Base-by-base conservation (phyloP, 2,113 vertebrate genomes). In the Alosa alosa region DNA sequence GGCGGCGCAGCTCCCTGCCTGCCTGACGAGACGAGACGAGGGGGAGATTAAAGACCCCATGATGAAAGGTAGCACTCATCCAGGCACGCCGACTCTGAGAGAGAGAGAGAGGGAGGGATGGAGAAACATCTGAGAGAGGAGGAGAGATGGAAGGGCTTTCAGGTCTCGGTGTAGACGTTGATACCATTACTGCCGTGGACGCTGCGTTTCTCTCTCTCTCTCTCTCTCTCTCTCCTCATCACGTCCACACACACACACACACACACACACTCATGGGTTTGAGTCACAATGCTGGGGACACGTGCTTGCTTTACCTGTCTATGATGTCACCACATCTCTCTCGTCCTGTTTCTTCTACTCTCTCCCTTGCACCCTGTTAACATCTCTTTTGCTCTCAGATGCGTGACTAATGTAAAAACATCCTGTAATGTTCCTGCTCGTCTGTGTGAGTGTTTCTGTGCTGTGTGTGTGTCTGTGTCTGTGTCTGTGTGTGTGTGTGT, bases 41-140 rank as follows among this genome's bases (percentile, higher is more conserved):
- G 84, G 84, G 81, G 82, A 88, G 86, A 91, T 90, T 84, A 90
- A 90, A 90, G 86, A 50, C 64, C 64, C 41, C 5, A 41, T 83
- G 88, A 88, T 90, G 88, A 90, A 89, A 90, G 90, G 72, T 82
- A 84, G 88, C 85, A 52, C 75, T 85, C 55, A 60, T 89, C 64
- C 72, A 39, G 25, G 31, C 72, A 78, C 72, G 13, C 31, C 31
- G 36, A 15, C 15, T 13, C 13, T 5, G 72, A 39, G 72, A 39
- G 64, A 72, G 60, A 25, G 60, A 64, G 60, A 25, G 60, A 25
- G 60, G 10, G 64, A 36, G 25, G 9, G 25, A 36, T 31, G 31
- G 25, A 18, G 72, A 82, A 82, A 87, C 86, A 84, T 89, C 86
- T 85, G 84, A 89, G 83, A 82, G 72, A 84, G 55, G 50, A 81